phyloP scores from a whole-genome alignment of 2,797 vertebrate species.

The Poecile montanus region DNA sequence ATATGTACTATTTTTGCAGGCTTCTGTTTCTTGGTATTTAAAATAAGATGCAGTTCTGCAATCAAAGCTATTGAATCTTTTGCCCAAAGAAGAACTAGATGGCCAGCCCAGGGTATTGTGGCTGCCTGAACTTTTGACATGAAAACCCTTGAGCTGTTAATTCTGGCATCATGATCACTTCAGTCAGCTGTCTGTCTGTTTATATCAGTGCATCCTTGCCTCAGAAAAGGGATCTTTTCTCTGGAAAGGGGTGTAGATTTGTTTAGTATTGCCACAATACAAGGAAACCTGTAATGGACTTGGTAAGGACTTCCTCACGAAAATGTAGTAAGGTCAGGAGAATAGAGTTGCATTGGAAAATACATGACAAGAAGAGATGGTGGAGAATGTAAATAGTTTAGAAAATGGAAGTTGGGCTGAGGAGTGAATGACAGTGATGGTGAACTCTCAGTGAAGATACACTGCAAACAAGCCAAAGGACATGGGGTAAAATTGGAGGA shows the following conservation, averaged over 20 bases:
- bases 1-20: slow-evolving; percentile 55
- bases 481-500: background rate
- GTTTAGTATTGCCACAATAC: slow-evolving; percentile 16
- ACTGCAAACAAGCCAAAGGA: background rate
- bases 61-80: background rate
- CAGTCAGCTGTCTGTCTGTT: background rate
- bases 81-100: background rate
- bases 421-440: background rate
- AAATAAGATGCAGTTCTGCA: slow-evolving; percentile 13
- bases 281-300: background rate
- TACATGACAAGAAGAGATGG: background rate
- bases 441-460: background rate
- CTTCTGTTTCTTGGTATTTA: background rate
- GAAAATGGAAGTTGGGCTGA: slow-evolving; percentile 27
- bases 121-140: background rate
- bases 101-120: background rate
- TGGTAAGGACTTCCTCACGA: background rate
- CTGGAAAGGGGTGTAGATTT: background rate
- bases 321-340: background rate
- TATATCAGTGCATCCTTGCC: background rate
- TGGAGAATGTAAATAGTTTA: background rate
- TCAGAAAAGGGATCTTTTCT: background rate
- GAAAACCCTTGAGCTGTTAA: slow-evolving; percentile 33
- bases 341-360: background rate
- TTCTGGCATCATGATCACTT: background rate